These are phyloP conservation scores for fruit fly (Drosophila melanogaster) DNA, from an alignment of 1,140 invertebrate genomes.

Conservation along the genomic window Release_6_plus_ISO1_MT NT_037436.4:10391501-10392000, in stretches of 20 bases:
- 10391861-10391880: constrained; percentile 22
- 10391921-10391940: constrained; percentile 29
- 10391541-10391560: constrained; percentile 61
- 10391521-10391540: constrained; percentile 64
- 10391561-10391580: constrained; percentile 68
- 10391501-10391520: constrained; percentile 38
- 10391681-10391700: constrained; percentile 27
- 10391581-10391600: constrained; percentile 47
- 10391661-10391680: constrained; percentile 35
- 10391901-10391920: constrained; percentile 60
- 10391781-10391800: constrained; percentile 16
- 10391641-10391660: constrained; percentile 60
- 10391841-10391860: constrained; percentile 41
- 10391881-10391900: constrained; percentile 73
- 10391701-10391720: constrained; percentile 68
- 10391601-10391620: constrained; percentile 15
- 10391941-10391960: constrained; percentile 14
- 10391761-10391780: constrained; percentile 37
- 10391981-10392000: not conserved
- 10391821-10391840: constrained; percentile 47
- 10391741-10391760: constrained; percentile 21
- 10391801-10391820: constrained; percentile 4
- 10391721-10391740: constrained; percentile 25
- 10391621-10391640: constrained; percentile 71
- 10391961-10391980: constrained; percentile 19